A percentile compares a stretch with the other conserved stretches of the same genome.
Conservation (phyloP, 2,888 invertebrate genomes). For the Copidosoma aretas region DNA sequence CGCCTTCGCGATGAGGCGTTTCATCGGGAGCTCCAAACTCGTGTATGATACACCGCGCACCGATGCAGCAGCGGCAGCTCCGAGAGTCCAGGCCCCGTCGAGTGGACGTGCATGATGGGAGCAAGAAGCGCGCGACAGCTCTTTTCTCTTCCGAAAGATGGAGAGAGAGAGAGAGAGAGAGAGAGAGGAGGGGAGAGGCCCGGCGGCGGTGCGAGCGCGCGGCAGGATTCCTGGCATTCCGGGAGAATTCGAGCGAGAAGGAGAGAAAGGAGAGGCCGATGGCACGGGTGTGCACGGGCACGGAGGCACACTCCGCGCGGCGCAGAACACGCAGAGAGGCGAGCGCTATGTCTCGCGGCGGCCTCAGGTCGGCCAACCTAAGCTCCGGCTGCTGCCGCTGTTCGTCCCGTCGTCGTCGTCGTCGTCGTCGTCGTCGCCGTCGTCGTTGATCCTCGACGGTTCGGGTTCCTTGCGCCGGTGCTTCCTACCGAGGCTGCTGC, state of each 20-base stretch:
- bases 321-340: neutral
- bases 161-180: neutral
- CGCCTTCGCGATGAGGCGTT: too few species aligned
- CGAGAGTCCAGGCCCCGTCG: too few species aligned
- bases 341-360: constrained; percentile 41
- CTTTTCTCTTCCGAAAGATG: neutral
- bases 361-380: constrained; percentile 47
- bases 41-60: neutral
- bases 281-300: too few species aligned
- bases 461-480: too few species aligned
- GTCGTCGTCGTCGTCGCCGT: too few species aligned
- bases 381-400: constrained; percentile 13
- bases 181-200: constrained; percentile 7
- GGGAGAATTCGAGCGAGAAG: neutral
- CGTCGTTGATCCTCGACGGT: too few species aligned
- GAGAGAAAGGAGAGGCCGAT: neutral
- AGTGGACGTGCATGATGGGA: too few species aligned
- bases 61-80: too few species aligned
- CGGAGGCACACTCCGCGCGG: neutral
- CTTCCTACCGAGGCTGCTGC: too few species aligned
- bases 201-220: constrained; percentile 35
- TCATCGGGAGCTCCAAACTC: neutral
- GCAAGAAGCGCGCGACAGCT: too few species aligned
- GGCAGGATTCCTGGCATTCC: constrained; percentile 47
- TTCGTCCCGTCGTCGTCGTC: constrained; percentile 3